phyloP scores from a whole-genome alignment of 2,797 vertebrate species.

The Pelobates cultripes region DNA sequence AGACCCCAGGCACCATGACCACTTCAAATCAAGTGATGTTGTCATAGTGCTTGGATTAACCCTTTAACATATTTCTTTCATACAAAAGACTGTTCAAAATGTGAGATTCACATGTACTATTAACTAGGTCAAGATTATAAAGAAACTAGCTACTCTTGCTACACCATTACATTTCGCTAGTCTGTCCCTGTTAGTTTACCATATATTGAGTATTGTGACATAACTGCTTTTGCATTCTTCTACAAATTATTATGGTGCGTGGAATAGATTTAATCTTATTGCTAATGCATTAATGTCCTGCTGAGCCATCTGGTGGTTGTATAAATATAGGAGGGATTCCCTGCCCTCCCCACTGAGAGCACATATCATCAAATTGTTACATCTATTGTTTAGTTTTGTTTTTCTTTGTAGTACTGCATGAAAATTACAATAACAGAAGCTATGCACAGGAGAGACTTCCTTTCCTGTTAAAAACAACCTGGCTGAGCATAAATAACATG shows the following conservation, averaged over 20 bases:
- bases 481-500: background rate
- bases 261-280: slow-evolving; percentile 45
- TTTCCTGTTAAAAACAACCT: background rate
- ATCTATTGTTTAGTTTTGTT: slow-evolving; percentile 28
- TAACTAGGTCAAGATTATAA: background rate
- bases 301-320: slow-evolving; percentile 54
- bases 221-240: slow-evolving; percentile 21
- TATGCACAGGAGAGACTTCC: background rate
- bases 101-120: too few relatives aligned
- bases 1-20: too few relatives aligned
- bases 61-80: too few relatives aligned
- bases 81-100: too few relatives aligned
- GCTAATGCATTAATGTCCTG: slow-evolving; percentile 49
- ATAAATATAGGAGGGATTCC: slow-evolving; percentile 49
- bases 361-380: slow-evolving; percentile 46
- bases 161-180: background rate
- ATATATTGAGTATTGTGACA: slow-evolving; percentile 28
- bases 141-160: background rate
- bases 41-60: too few relatives aligned
- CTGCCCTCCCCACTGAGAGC: slow-evolving; percentile 38
- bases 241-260: slow-evolving; percentile 44
- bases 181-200: slow-evolving; percentile 22
- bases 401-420: slow-evolving; percentile 3
- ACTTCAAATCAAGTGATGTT: too few relatives aligned
- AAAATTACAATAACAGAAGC: background rate